These are phyloP conservation scores for Pocillopora meandrina DNA, from an alignment of 92 coral and sea anemone genomes.

Conservation along the genomic window DNA sequence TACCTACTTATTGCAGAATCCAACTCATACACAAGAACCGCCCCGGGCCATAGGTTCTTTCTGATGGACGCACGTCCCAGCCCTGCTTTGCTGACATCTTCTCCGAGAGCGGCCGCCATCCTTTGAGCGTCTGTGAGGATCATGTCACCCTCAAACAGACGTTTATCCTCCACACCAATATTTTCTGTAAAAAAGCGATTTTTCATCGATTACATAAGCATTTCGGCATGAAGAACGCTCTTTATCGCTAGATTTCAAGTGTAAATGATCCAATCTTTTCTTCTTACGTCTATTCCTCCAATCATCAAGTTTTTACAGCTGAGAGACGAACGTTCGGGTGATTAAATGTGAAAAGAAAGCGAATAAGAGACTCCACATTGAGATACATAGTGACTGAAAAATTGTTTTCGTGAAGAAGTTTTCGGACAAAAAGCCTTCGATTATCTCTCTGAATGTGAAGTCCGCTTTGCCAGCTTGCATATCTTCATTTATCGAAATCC, in stretches of 20 bases:
- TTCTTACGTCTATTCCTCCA: no score
- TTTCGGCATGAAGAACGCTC: not conserved
- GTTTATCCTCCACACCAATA: conserved; percentile 11
- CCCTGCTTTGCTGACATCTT: conserved; percentile 65
- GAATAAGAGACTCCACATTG: no score
- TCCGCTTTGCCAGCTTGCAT: no score
- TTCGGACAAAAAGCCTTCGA: no score
- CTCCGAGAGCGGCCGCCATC: conserved; percentile 57
- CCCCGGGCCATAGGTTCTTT: conserved; percentile 71
- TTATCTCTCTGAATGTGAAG: no score
- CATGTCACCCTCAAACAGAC: conserved; percentile 68
- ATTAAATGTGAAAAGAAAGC: no score
- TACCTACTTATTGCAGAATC: conserved; percentile 42
- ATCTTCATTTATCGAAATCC: no score
- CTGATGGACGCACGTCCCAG: conserved; percentile 60
- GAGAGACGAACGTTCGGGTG: no score
- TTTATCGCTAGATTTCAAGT: not conserved
- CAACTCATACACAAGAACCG: conserved; percentile 49
- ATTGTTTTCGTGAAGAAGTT: no score
- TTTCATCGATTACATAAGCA: no score
- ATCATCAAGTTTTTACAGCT: no score
- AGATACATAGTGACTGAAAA: no score
- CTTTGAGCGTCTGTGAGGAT: conserved; percentile 53
- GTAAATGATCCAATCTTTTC: not conserved
- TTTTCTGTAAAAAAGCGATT: conserved; percentile 12